Evolutionary conservation across 2,113 vertebrate genomes (phyloP), one percentile per base, ranked within the genome.

Genomic region (Echinops telfairi): DNA sequence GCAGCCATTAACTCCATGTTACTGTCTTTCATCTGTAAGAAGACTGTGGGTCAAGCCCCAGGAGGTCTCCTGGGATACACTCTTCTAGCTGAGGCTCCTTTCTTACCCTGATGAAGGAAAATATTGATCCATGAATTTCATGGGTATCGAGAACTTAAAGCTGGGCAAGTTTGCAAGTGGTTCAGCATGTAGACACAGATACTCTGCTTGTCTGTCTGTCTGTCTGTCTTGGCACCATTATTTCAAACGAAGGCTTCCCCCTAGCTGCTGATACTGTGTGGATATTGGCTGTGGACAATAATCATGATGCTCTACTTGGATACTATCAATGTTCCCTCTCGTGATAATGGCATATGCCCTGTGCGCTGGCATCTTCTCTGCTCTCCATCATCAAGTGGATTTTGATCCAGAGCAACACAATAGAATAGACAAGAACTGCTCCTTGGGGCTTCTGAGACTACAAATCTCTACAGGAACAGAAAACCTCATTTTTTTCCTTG

Each of bases 1-100:
- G 88, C 76, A 96, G 57, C 75, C 38, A 29, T 7, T 36, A 47
- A 81, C 9, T 76, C 53, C 31, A 60, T 75, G 43, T 62, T 94
- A 68, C 47, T 29, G 22, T 93, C 92, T 81, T 81, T 62, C 25
- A 2, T 57, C 38, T 90, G 40, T 73, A 86, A 60, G 70, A 27
- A 53, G 58, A 87, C 85, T 73, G 60, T 85, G 62, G 94, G 47
- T 94, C 70, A 85, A 47, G 58, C 6, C 27, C 60, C 31, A 33
- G 47, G 64, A 53, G 78, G 6, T n/a, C 78, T 90, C 60, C n/a
- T 91, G 19, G n/a, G 58, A 31, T 27, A 43, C n/a, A 38, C 79
- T 80, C 80, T 79, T 75, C 75, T 76, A 38, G 16, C 31, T 62
- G 53, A 47, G 29, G 20, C 68, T 43, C 36, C 29, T 64, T 79